These are phyloP conservation scores for Tor tambroides DNA, from an alignment of 2,113 vertebrate genomes.

Conservation along the genomic window DNA sequence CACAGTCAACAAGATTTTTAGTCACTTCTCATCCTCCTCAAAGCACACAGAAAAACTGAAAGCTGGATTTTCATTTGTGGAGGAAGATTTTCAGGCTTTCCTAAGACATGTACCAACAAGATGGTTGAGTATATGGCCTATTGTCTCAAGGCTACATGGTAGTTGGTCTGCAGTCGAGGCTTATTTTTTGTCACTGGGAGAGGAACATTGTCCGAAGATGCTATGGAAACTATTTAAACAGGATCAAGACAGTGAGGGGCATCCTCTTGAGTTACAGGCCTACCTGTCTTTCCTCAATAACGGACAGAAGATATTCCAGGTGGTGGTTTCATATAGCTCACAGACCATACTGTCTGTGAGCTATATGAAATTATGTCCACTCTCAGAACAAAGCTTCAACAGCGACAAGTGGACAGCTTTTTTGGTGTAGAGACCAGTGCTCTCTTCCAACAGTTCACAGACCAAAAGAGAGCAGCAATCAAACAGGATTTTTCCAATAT, in stretches of 20 bases:
- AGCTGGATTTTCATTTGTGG: slow-evolving; percentile 21
- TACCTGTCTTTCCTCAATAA: slow-evolving; percentile 47
- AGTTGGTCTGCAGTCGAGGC: slow-evolving; percentile 47
- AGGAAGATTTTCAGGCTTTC: slow-evolving; percentile 39
- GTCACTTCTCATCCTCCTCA: slow-evolving; percentile 37
- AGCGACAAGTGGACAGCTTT: slow-evolving; percentile 22
- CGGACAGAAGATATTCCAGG: slow-evolving; percentile 51
- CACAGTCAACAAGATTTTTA: slow-evolving; percentile 29
- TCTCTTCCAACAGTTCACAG: slow-evolving; percentile 35
- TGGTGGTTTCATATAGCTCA: too few species aligned
- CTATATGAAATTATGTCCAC: slow-evolving; percentile 43
- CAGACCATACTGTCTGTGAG: slow-evolving; percentile 52
- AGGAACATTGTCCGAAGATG: slow-evolving; percentile 34
- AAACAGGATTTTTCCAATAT: slow-evolving; percentile 48
- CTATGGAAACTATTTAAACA: slow-evolving; percentile 49
- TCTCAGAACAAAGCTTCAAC: slow-evolving; percentile 43
- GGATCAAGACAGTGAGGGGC: slow-evolving; percentile 43
- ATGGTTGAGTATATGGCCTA: slow-evolving; percentile 43
- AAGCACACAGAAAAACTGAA: slow-evolving; percentile 40
- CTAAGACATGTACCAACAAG: slow-evolving; percentile 42
- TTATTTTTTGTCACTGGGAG: slow-evolving; percentile 52
- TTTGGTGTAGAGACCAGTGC: slow-evolving; percentile 51
- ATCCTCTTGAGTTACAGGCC: slow-evolving; percentile 30
- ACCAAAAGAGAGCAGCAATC: slow-evolving; percentile 46
- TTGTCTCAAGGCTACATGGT: slow-evolving; percentile 47